phyloP scores from a whole-genome alignment of 2,113 vertebrate species.

The Sceloporus tristichus region DNA sequence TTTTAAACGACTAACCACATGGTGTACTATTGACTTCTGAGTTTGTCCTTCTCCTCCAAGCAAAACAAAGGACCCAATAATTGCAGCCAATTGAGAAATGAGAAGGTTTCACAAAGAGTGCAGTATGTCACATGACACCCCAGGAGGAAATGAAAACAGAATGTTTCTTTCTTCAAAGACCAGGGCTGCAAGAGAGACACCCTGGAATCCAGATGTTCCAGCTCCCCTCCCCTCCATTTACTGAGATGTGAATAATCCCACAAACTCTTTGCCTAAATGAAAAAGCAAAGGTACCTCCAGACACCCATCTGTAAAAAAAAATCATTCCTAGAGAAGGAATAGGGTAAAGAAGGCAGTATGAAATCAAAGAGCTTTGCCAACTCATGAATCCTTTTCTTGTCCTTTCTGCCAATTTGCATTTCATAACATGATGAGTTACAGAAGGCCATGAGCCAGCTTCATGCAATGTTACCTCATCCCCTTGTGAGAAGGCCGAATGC shows the following conservation, averaged over 20 bases:
- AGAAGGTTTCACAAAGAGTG: conserved; percentile 12
- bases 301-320: conserved; percentile 50
- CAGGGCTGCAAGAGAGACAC: conserved; percentile 43
- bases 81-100: conserved; percentile 18
- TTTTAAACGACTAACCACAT: conserved; percentile 22
- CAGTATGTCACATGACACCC: conserved; percentile 1
- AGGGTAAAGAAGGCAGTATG: not conserved
- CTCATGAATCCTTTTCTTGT: not conserved
- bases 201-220: conserved; percentile 61
- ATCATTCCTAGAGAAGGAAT: conserved; percentile 4
- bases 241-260: conserved; percentile 49
- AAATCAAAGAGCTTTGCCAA: conserved; percentile 19
- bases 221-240: conserved; percentile 25
- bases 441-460: conserved; percentile 47
- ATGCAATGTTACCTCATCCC: conserved; percentile 56
- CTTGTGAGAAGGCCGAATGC: conserved; percentile 53
- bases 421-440: conserved; percentile 63
- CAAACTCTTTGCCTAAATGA: conserved; percentile 39
- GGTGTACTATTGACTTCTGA: conserved; percentile 37
- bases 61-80: not conserved
- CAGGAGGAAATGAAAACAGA: conserved; percentile 52
- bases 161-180: conserved; percentile 50
- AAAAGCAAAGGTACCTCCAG: conserved; percentile 43
- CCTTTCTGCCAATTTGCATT: conserved; percentile 52
- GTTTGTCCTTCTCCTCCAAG: conserved; percentile 21